phyloP scores from a whole-genome alignment of 2,888 invertebrate species.

The Nomada goodeniana region DNA sequence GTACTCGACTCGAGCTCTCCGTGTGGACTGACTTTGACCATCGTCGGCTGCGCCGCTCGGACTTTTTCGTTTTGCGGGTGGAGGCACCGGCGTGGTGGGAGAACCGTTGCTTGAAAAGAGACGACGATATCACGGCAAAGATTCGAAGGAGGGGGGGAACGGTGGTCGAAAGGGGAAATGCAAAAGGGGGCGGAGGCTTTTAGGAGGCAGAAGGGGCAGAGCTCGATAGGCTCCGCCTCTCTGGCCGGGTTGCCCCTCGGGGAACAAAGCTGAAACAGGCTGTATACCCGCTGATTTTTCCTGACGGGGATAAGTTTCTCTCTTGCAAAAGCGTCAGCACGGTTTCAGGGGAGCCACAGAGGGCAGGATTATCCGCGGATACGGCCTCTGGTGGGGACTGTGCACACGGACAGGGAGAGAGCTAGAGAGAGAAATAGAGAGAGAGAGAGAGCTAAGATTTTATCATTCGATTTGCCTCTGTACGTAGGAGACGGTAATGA shows the following conservation, averaged over 20 bases:
- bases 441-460: constrained; percentile 74
- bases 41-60: constrained; percentile 68
- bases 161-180: constrained; percentile 61
- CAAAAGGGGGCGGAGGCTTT: constrained; percentile 66
- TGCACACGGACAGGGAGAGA: neutral
- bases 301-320: constrained; percentile 68
- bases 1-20: constrained; percentile 81
- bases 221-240: constrained; percentile 60
- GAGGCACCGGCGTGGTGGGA: constrained; percentile 55
- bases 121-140: neutral
- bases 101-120: constrained; percentile 40
- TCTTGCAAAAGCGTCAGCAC: constrained; percentile 66
- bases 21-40: constrained; percentile 81
- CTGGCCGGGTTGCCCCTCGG: constrained; percentile 27
- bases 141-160: constrained; percentile 7
- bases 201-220: constrained; percentile 54
- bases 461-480: constrained; percentile 81
- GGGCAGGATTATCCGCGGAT: constrained; percentile 49
- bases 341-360: constrained; percentile 40
- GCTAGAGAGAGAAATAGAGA: constrained; percentile 38
- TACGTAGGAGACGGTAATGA: constrained; percentile 83
- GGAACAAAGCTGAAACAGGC: constrained; percentile 44
- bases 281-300: constrained; percentile 70
- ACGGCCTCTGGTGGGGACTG: constrained; percentile 16
- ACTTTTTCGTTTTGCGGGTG: constrained; percentile 78